Base-by-base conservation (phyloP, 2,113 vertebrate species). In the Manacus vitellinus region DNA sequence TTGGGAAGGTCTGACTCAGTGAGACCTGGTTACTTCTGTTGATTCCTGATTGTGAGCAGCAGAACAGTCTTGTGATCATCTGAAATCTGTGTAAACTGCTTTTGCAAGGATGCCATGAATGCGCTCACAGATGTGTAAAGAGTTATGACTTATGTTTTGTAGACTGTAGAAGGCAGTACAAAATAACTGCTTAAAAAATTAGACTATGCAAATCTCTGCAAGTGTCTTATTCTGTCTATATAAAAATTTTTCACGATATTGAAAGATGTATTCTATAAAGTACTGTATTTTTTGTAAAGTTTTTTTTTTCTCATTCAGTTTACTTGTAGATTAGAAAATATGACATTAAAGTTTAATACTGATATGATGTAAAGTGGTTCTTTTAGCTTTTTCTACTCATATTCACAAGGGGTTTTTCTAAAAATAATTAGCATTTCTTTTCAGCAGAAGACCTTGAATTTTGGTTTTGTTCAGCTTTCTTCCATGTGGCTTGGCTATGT, bases 341-440 rank as follows among this genome's bases (percentile, higher is more conserved):
- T 30, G 23, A 62, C 44, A 91, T 89, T 92, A 14, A 93, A 88
- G 33, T 68, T 96, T 86, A 86, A n/a, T 81, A 88, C 16, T 52
- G 19, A 12, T 61, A 22, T 1, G 4, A 39, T 59, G 17, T 80
- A 25, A 77, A 80, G 61, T 70, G 31, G 10, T 81, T 79, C 43
- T 82, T 88, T 63, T 37, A 68, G 4, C 8, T 81, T 89, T 43
- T 54, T 76, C 14, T 73, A 31, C 27, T 49, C 2, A 0, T 39
- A 28, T 52, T 56, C 21, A 59, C 35, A 84, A 92, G 7, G 22
- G 7, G 28, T 83, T 66, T 83, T 66, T 77, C 37, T 54, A 27
- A 83, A 93, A 80, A 62, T 13, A 58, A 35, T 22, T 10, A 70
- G 2, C 63, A 11, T 74, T 78, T 75, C 20, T 70, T 73, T 66